Percentiles rank a stretch among this genome's conserved stretches.
These are phyloP conservation scores for Telmatochromis sp. DNA, from an alignment of 2,113 vertebrate genomes.

Conservation along the genomic window DNA sequence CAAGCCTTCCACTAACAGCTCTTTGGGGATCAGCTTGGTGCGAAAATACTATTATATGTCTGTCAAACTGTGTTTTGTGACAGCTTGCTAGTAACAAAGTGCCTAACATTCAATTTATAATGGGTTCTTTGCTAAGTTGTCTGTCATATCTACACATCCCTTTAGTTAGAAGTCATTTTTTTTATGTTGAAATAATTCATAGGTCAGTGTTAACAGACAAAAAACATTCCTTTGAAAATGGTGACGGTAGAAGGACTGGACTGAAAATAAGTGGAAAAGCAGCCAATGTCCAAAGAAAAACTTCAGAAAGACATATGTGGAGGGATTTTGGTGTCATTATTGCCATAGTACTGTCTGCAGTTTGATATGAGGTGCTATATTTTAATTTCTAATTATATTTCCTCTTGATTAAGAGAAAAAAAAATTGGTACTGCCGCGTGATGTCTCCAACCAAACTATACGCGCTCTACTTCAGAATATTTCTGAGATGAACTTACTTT, in stretches of 20 bases:
- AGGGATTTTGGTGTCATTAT: not conserved
- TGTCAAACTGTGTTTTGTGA: not conserved
- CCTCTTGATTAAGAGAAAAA: not conserved
- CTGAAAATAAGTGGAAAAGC: not conserved
- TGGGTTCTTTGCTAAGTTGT: not conserved
- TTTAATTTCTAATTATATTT: not conserved
- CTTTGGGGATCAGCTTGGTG: not conserved
- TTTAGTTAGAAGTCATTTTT: not conserved
- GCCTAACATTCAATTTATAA: not conserved
- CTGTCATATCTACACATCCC: not conserved
- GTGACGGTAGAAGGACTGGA: not conserved
- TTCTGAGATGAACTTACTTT: not conserved
- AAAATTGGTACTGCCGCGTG: not conserved
- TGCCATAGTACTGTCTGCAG: not conserved
- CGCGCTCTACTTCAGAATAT: not conserved
- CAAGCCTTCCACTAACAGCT: not conserved
- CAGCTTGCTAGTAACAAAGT: not conserved
- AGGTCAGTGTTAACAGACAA: not conserved
- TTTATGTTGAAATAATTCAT: not conserved
- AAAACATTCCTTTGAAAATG: not conserved
- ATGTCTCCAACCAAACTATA: not conserved
- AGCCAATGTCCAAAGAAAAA: not conserved
- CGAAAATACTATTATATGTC: not conserved
- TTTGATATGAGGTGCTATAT: not conserved
- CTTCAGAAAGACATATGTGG: not conserved